Percentiles rank a stretch among this genome's conserved stretches.
phyloP scores from a whole-genome alignment of 2,888 invertebrate genomes.

The Slavum lentiscoides region DNA sequence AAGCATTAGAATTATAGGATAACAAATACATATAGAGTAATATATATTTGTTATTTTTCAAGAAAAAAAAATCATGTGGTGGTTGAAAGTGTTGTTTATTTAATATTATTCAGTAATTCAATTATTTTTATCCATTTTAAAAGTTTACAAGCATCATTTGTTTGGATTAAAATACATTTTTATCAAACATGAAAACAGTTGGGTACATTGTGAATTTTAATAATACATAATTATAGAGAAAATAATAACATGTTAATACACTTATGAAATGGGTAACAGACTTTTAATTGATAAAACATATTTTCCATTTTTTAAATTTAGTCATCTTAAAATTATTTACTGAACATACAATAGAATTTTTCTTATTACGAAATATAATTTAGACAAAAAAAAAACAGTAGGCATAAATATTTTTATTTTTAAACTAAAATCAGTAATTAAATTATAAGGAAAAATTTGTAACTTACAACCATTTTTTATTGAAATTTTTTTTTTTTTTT shows the following conservation, averaged over 20 bases:
- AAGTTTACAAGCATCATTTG: slow-evolving; percentile 12
- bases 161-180: background rate
- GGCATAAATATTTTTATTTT: background rate
- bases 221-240: slow-evolving; percentile 31
- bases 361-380: slow-evolving; percentile 12
- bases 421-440: background rate
- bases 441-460: background rate
- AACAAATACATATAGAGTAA: too few relatives aligned
- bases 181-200: background rate
- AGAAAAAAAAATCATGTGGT: too few relatives aligned
- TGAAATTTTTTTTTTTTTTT: slow-evolving; percentile 18
- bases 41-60: too few relatives aligned
- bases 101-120: background rate
- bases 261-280: slow-evolving; percentile 12
- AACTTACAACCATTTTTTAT: slow-evolving; percentile 45
- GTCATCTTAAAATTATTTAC: background rate
- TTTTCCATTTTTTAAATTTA: background rate
- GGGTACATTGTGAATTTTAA: slow-evolving; percentile 31
- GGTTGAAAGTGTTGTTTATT: too few relatives aligned
- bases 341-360: slow-evolving; percentile 6
- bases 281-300: background rate
- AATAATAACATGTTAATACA: slow-evolving; percentile 31
- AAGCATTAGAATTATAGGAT: too few relatives aligned
- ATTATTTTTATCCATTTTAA: background rate
- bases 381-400: background rate